phyloP scores from a whole-genome alignment of 2,888 invertebrate species.

The Sarcophaga caerulescens region DNA sequence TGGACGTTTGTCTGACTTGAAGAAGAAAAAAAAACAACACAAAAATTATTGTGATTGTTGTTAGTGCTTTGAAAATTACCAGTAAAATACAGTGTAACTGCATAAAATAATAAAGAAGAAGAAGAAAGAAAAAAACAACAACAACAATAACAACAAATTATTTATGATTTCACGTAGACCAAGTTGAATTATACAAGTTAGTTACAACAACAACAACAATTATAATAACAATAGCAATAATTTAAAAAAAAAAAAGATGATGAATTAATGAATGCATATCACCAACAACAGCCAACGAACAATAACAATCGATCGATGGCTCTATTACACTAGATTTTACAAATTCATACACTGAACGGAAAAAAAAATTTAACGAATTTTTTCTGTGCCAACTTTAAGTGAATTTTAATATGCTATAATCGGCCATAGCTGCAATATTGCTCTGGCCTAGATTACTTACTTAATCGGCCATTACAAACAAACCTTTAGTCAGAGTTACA shows the following conservation, averaged over 20 bases:
- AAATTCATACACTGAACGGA: conserved; percentile 21
- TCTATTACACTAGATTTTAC: conserved; percentile 12
- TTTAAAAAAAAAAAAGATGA: conserved; percentile 20
- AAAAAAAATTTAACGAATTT: not conserved
- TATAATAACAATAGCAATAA: not conserved
- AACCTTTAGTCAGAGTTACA: too few relatives aligned
- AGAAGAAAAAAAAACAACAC: conserved; percentile 10
- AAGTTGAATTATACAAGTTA: not conserved
- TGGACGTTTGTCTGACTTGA: conserved; percentile 52
- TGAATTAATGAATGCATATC: conserved; percentile 33
- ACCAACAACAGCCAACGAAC: too few relatives aligned
- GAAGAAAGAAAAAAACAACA: not conserved
- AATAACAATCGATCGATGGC: conserved; percentile 29
- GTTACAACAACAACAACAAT: conserved; percentile 5
- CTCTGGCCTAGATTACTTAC: too few relatives aligned
- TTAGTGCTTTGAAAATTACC: conserved; percentile 2
- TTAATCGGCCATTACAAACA: too few relatives aligned
- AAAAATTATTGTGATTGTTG: not conserved
- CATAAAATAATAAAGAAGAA: not conserved
- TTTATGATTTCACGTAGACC: conserved; percentile 24
- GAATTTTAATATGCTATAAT: too few relatives aligned
- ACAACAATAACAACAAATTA: not conserved
- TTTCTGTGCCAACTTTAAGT: too few relatives aligned
- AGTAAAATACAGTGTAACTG: conserved; percentile 7
- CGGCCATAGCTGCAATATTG: too few relatives aligned